phyloP scores from a whole-genome alignment of 2,113 vertebrate species.

The Oryzias celebensis region DNA sequence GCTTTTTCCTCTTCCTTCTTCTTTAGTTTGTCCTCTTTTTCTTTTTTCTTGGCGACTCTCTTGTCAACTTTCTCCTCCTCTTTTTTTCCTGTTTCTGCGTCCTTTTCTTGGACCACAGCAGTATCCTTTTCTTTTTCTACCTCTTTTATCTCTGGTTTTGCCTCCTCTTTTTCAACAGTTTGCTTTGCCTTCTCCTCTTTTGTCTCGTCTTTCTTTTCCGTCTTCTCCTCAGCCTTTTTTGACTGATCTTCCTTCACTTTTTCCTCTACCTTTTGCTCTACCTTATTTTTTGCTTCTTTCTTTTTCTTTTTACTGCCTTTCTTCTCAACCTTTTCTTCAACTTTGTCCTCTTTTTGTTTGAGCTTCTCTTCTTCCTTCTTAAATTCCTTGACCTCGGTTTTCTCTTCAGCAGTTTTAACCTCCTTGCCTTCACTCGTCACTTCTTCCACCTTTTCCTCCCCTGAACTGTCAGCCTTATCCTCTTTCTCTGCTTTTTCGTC shows the following conservation, averaged over 20 bases:
- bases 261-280: slow-evolving; percentile 14
- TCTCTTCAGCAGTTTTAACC: slow-evolving; percentile 33
- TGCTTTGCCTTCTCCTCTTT: slow-evolving; percentile 24
- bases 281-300: slow-evolving; percentile 33
- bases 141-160: slow-evolving; percentile 40
- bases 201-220: slow-evolving; percentile 26
- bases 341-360: slow-evolving; percentile 44
- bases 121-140: slow-evolving; percentile 43
- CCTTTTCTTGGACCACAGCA: slow-evolving; percentile 49
- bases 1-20: slow-evolving; percentile 59
- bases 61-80: slow-evolving; percentile 54
- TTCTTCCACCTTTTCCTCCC: slow-evolving; percentile 41
- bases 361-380: slow-evolving; percentile 50
- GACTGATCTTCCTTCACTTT: slow-evolving; percentile 27
- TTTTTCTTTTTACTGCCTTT: slow-evolving; percentile 58
- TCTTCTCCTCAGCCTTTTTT: slow-evolving; percentile 40
- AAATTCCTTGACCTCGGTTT: slow-evolving; percentile 40
- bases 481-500: slow-evolving; percentile 64
- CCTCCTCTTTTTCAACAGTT: slow-evolving; percentile 44
- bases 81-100: slow-evolving; percentile 19
- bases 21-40: slow-evolving; percentile 56
- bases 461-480: slow-evolving; percentile 39
- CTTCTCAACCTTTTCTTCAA: slow-evolving; percentile 52
- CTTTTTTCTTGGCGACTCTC: slow-evolving; percentile 56
- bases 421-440: slow-evolving; percentile 53